Evolutionary conservation across 2,113 vertebrate genomes (phyloP), one percentile per base, ranked within the genome.

Genomic region (Lepus europaeus): DNA sequence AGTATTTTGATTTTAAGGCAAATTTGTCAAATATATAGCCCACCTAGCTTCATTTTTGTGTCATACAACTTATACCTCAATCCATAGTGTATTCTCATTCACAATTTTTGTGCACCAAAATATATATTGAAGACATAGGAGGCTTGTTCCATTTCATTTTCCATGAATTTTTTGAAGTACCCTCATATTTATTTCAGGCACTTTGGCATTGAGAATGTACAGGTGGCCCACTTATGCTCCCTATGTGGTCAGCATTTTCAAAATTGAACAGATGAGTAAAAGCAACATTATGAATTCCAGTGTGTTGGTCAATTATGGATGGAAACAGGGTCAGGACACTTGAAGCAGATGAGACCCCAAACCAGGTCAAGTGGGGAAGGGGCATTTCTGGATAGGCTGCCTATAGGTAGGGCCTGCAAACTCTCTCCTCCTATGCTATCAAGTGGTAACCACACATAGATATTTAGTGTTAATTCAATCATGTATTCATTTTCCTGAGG

Each of bases 171-270:
- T 45, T 45, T 45, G 45, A 45, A 45, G 45, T 45, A 45, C 45
- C 45, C 45, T 45, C 45, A 45, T 51, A 39, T 51, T 76, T 73
- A 12, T 80, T 80, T 72, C 53, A 70, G 23, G 2, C 7, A 31
- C 11, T 77, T 8, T 69, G 29, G n/a, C 49, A 39, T 6, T 39
- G 78, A 70, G 11, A 9, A 74, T 80, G 88, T 86, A 31, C 69
- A 86, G 36, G 20, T 20, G 63, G 68, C 31, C 31, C 59, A 19
- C 33, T 22, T 11, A 17, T 31, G 33, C 31, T 94, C 68, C 5
- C 45, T 90, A 19, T 53, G 22, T 61, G 66, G 31, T 76, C 39
- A 73, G 16, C 79, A 45, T 88, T 95, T 91, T 87, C 20, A 31
- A 36, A 87, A 66, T 77, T 29, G 87, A 53, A 53, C n/a, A 49